Conservation (phyloP, 1,140 invertebrate genomes). For the Drosophila nikananu region DNA sequence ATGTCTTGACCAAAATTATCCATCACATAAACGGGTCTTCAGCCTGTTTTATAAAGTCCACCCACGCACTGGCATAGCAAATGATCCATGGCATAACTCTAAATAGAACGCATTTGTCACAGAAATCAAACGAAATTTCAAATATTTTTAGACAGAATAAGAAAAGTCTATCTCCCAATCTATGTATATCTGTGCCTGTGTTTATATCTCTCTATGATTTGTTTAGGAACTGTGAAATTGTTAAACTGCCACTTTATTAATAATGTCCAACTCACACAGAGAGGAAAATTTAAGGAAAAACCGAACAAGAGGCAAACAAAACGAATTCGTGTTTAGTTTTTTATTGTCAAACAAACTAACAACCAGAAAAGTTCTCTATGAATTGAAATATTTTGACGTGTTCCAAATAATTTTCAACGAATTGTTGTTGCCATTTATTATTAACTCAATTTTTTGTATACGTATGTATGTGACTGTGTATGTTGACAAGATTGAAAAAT, state of each 20-base stretch:
- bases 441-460: slow-evolving; percentile 56
- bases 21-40: slow-evolving; percentile 40
- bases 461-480: slow-evolving; percentile 17
- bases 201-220: slow-evolving; percentile 55
- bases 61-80: slow-evolving; percentile 42
- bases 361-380: slow-evolving; percentile 42
- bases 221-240: slow-evolving; percentile 79
- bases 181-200: slow-evolving; percentile 5
- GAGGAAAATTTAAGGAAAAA: slow-evolving; percentile 23
- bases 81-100: slow-evolving; percentile 75
- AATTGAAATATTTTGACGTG: slow-evolving; percentile 83
- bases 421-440: slow-evolving; percentile 65
- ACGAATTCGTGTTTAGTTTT: slow-evolving; percentile 77
- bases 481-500: slow-evolving; percentile 64
- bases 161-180: neutral
- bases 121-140: slow-evolving; percentile 66
- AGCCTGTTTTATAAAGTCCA: slow-evolving; percentile 35
- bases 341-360: slow-evolving; percentile 69
- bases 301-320: slow-evolving; percentile 6
- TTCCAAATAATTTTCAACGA: slow-evolving; percentile 65
- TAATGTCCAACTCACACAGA: slow-evolving; percentile 45
- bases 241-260: slow-evolving; percentile 83
- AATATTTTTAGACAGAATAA: slow-evolving; percentile 58
- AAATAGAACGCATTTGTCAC: slow-evolving; percentile 79
- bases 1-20: slow-evolving; percentile 41